These are phyloP conservation scores for Hemicentrotus pulcherrimus DNA, from an alignment of 35 echinoderm and acorn worm species.

Conservation along the genomic window DNA sequence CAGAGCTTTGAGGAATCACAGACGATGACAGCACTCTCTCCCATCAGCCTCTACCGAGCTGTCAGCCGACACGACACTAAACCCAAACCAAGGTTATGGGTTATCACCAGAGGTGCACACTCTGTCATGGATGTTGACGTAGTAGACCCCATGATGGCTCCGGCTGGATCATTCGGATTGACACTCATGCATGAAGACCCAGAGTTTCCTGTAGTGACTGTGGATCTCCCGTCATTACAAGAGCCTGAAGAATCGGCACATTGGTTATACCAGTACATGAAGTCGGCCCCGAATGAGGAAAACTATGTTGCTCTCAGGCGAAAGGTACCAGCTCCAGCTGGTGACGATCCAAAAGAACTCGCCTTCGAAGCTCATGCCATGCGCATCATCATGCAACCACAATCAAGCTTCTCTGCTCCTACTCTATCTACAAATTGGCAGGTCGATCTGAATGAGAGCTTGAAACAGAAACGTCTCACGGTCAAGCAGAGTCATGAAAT, in stretches of 20 bases:
- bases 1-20: slow-evolving; percentile 83
- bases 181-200: slow-evolving; percentile 98
- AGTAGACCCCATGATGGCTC: slow-evolving; percentile 81
- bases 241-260: slow-evolving; percentile 82
- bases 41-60: slow-evolving; percentile 79
- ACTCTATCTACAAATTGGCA: slow-evolving; percentile 89
- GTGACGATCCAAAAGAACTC: slow-evolving; percentile 71
- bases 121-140: slow-evolving; percentile 85
- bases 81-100: slow-evolving; percentile 79
- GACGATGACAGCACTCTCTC: slow-evolving; percentile 73
- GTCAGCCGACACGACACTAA: slow-evolving; percentile 76
- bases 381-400: slow-evolving; percentile 85
- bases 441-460: slow-evolving; percentile 75
- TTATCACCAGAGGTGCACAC: slow-evolving; percentile 84
- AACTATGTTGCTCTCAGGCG: slow-evolving; percentile 86
- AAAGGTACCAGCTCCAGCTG: slow-evolving; percentile 73
- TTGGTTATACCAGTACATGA: slow-evolving; percentile 85
- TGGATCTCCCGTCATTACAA: slow-evolving; percentile 77
- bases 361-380: slow-evolving; percentile 75
- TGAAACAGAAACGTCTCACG: slow-evolving; percentile 83
- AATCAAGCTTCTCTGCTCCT: slow-evolving; percentile 90
- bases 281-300: slow-evolving; percentile 79
- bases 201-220: slow-evolving; percentile 80
- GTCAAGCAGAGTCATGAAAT: slow-evolving; percentile 88
- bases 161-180: slow-evolving; percentile 71